Evolutionary conservation across 2,888 invertebrate genomes (phyloP), one percentile per base, ranked within the genome.

Genomic region (Xylota sylvarum): DNA sequence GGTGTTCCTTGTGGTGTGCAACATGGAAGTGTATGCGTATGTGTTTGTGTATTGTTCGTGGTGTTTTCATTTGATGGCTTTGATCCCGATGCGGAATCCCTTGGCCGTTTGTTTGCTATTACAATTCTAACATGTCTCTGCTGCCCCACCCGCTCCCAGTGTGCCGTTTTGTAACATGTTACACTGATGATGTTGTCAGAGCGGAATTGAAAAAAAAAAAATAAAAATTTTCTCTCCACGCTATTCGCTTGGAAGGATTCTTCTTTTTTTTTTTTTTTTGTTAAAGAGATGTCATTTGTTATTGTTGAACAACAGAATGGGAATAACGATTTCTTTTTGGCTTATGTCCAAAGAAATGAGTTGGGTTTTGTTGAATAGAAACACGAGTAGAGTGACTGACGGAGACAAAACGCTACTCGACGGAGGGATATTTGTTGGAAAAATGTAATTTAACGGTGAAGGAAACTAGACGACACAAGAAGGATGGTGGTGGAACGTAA

Each of bases 281-380:
- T 52, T 65, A 19, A 60, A 67, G 65, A 76, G 70, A 81, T 81
- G 81, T 72, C 85, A 81, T 86, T 86, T 82, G 86, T 86, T 86
- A 82, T 86, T 82, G 86, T 73, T 86, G 82, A 78, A 82, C 72
- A 86, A 77, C 82, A 77, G 86, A 78, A 82, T 73, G 86, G 46
- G 82, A 86, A 78, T 82, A 84, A 84, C 74, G 77, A 82, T 86
- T 81, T 85, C 72, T 77, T 81, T 77, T 78, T 82, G 86, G 86
- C 86, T 77, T 69, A 70, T 82, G 82, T 82, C 86, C 86, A 86
- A 86, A 55, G 73, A 60, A 82, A 86, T 86, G 82, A 86, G 77
- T 78, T 82, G 77, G 67, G 67, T 77, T 55, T 76, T 48, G 65
- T 77, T 82, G 65, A 77, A 72, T 82, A 72, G 77, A 77, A 77